A percentile compares a stretch with the other conserved stretches of the same genome.
phyloP scores from a whole-genome alignment of 1,140 invertebrate species.

The Drosophila hydei region DNA sequence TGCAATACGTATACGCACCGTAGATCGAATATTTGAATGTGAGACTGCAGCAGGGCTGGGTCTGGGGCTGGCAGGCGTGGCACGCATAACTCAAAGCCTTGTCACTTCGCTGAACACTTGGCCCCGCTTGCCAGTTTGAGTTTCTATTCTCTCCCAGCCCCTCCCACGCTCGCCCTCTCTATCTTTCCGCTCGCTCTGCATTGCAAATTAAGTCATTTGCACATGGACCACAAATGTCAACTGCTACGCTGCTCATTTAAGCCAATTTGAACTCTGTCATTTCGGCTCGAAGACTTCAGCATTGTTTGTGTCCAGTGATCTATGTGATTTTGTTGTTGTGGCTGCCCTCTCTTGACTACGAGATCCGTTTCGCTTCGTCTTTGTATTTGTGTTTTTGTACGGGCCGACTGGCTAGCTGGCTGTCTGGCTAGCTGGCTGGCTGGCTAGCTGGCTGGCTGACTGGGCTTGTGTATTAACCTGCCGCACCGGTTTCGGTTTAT shows the following conservation, averaged over 20 bases:
- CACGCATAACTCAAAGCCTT: slow-evolving; percentile 54
- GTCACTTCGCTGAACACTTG: slow-evolving; percentile 48
- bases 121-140: slow-evolving; percentile 13
- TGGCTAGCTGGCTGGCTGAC: slow-evolving; percentile 5
- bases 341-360: background rate
- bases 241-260: slow-evolving; percentile 1
- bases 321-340: slow-evolving; percentile 3
- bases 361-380: slow-evolving; percentile 12
- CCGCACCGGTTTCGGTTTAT: slow-evolving; percentile 81
- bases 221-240: slow-evolving; percentile 5
- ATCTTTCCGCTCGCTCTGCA: background rate
- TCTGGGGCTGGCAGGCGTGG: background rate
- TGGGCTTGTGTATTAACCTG: slow-evolving; percentile 72
- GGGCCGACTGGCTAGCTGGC: slow-evolving; percentile 11
- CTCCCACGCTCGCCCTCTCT: background rate
- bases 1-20: slow-evolving; percentile 57
- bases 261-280: slow-evolving; percentile 65
- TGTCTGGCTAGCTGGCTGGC: background rate
- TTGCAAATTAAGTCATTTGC: slow-evolving; percentile 30
- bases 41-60: slow-evolving; percentile 18
- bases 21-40: slow-evolving; percentile 26
- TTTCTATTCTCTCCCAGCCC: background rate
- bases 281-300: slow-evolving; percentile 45
- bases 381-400: slow-evolving; percentile 18
- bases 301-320: slow-evolving; percentile 42